Evolutionary conservation across 1,140 invertebrate genomes (phyloP).

Genomic region (Linepithema humile): DNA sequence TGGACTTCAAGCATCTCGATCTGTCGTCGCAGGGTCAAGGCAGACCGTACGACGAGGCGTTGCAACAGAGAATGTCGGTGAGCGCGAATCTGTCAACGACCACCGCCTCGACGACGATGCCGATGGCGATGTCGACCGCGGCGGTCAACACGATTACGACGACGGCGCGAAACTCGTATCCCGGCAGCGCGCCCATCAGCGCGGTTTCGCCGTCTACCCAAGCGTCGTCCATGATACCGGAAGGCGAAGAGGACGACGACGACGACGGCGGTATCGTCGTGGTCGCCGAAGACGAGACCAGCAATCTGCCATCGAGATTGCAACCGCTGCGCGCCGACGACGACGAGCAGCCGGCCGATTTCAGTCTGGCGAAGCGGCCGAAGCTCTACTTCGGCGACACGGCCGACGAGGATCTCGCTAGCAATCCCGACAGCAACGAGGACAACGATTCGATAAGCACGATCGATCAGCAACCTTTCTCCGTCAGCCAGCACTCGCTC

Average conservation of each 20-base stretch:
- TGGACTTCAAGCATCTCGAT: slow-evolving; percentile 89
- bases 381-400: slow-evolving; percentile 87
- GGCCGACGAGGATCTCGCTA: slow-evolving; percentile 87
- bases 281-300: slow-evolving; percentile 74
- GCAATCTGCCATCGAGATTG: slow-evolving; percentile 72
- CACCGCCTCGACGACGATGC: slow-evolving; percentile 85
- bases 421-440: slow-evolving; percentile 90
- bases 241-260: slow-evolving; percentile 85
- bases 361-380: slow-evolving; percentile 88
- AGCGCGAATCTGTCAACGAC: slow-evolving; percentile 64
- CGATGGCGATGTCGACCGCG: slow-evolving; percentile 84
- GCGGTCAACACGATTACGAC: slow-evolving; percentile 48
- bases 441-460: slow-evolving; percentile 86
- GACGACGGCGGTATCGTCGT: slow-evolving; percentile 85
- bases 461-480: slow-evolving; percentile 75
- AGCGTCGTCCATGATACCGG: slow-evolving; percentile 72
- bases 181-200: slow-evolving; percentile 59
- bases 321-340: slow-evolving; percentile 74
- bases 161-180: slow-evolving; percentile 33
- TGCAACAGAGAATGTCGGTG: slow-evolving; percentile 81
- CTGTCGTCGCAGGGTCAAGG: slow-evolving; percentile 79
- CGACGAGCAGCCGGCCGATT: slow-evolving; percentile 88
- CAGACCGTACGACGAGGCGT: slow-evolving; percentile 78
- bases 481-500: slow-evolving; percentile 72
- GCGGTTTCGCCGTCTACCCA: slow-evolving; percentile 78